phyloP scores from a whole-genome alignment of 1,140 invertebrate species.

The Trypoxylus dichotomus region DNA sequence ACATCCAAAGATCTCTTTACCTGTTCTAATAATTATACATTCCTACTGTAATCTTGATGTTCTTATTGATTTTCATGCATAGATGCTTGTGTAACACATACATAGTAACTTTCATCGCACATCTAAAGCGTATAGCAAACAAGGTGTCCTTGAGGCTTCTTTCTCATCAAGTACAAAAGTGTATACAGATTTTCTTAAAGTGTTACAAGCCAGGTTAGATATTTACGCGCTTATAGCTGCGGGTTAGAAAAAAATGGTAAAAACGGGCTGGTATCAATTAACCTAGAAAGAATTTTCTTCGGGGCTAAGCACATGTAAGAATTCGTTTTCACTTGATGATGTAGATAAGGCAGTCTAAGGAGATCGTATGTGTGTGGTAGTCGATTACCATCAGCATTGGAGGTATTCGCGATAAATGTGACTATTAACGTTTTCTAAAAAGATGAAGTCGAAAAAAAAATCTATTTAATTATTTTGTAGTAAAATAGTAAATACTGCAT shows the following conservation, averaged over 20 bases:
- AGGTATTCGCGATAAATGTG: not conserved
- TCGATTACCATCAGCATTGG: not conserved
- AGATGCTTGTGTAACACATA: no score
- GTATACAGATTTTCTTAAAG: not conserved
- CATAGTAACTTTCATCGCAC: no score
- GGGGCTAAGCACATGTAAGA: not conserved
- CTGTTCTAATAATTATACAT: no score
- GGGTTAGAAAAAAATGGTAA: not conserved
- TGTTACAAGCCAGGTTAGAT: not conserved
- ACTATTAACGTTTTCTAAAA: not conserved
- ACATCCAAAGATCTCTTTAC: no score
- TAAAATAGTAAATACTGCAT: no score
- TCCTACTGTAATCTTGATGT: no score
- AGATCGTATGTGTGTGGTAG: not conserved
- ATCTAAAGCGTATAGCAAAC: no score
- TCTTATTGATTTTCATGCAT: no score
- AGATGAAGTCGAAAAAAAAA: not conserved
- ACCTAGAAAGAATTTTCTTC: constrained; percentile 1
- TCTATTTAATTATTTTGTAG: no score
- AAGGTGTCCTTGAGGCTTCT: not conserved
- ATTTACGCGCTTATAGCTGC: not conserved
- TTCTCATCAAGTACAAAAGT: not conserved
- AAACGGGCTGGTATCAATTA: not conserved
- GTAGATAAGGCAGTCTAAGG: not conserved
- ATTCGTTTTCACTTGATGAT: constrained; percentile 7